Evolutionary conservation across 2,888 invertebrate genomes (phyloP), one percentile per base, ranked within the genome.

Genomic region (Serripes groenlandicus): DNA sequence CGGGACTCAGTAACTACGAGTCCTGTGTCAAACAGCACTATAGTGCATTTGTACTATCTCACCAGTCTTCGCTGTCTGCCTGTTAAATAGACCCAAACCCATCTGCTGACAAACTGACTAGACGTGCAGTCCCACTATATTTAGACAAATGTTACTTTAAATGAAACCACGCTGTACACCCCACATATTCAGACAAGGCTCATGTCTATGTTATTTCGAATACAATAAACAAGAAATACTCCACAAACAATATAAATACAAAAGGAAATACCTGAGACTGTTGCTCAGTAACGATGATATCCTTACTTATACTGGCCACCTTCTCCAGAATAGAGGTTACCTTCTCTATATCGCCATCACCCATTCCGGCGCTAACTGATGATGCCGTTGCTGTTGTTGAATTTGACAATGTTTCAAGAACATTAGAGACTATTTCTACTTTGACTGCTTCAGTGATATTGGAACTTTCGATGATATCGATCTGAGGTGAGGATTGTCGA

Each of bases 291-390:
- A 78, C 74, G 56, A 60, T 60, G 3, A 69, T 74, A 9, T 73
- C 49, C 21, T 74, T 49, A 26, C 74, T 74, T 32, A 74, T 69
- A 15, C 18, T 52, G 2, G 60, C 74, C 37, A 78, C 73, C 18
- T n/a, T 73, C 28, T 69, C 74, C 2, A 78, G 62, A 21, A 78
- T 74, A 56, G 73, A 58, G 21, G 78, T 78, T 0, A 78, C 74
- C 52, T 74, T 78, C 35, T 73, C 68, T 11, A 78, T 42, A 34
- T 78, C 78, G 3, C 78, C 78, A 42, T 73, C 32, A 68, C 35
- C 56, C 26, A 73, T 54, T 18, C 28, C n/a, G n/a, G n/a, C n/a
- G 15, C n/a, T 37, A 21, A 9, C 60, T 3, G 5, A 32, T 3
- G 21, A 23, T 23, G 58, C 4, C 15, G 62, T 32, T 62, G 30